Conservation (phyloP, 2,888 invertebrate species). For the Rhagium mordax region DNA sequence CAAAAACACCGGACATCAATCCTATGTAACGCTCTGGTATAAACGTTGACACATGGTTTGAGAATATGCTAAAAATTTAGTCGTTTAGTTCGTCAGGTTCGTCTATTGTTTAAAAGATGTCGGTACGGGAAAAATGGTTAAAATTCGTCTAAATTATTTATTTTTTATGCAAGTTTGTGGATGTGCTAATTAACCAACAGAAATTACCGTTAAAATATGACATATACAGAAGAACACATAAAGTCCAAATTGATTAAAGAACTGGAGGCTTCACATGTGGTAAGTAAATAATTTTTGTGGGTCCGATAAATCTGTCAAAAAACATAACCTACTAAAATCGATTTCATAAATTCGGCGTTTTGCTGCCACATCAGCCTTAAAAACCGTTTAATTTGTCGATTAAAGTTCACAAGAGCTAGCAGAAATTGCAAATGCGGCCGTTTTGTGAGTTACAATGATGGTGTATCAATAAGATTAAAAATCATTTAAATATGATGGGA, state of each 20-base stretch:
- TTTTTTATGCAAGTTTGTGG: neutral
- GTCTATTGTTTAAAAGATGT: slow-evolving; percentile 6
- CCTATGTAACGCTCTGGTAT: neutral
- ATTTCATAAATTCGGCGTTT: slow-evolving; percentile 8
- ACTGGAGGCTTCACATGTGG: slow-evolving; percentile 80
- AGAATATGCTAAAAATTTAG: neutral
- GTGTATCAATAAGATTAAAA: neutral
- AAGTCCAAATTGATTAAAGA: slow-evolving; percentile 78
- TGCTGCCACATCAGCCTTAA: slow-evolving; percentile 28
- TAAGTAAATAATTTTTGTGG: slow-evolving; percentile 71
- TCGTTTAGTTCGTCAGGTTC: neutral
- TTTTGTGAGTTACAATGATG: neutral
- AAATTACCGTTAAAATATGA: slow-evolving; percentile 68
- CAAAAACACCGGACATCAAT: too few relatives aligned
- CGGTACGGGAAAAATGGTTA: neutral
- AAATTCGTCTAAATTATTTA: neutral
- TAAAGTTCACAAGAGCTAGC: neutral
- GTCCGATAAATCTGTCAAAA: slow-evolving; percentile 52
- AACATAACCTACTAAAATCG: slow-evolving; percentile 22
- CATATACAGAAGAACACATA: slow-evolving; percentile 77
- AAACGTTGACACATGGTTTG: neutral
- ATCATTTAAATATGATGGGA: neutral
- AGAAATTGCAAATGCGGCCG: neutral
- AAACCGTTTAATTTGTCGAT: neutral
- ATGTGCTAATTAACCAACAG: neutral